Evolutionary conservation across 53 echinoderm and acorn worm genomes (phyloP).

Genomic region (Hippasteria phrygiana): DNA sequence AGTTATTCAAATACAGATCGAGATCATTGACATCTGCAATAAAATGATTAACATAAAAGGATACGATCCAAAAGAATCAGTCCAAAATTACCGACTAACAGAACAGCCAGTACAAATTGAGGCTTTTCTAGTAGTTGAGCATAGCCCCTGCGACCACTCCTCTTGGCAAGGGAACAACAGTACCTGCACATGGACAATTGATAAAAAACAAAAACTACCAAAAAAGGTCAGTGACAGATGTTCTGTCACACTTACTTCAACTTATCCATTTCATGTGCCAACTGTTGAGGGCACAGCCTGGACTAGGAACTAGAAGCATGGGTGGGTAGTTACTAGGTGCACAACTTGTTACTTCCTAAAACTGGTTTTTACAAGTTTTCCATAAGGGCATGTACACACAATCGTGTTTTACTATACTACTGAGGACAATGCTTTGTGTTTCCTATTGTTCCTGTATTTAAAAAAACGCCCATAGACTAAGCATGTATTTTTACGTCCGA

Average conservation of each 20-base stretch:
- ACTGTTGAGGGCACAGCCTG: too few species aligned
- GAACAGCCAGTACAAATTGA: conserved; percentile 76
- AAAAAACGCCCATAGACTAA: too few species aligned
- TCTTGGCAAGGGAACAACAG: conserved; percentile 75
- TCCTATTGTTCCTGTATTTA: too few species aligned
- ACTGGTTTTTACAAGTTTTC: too few species aligned
- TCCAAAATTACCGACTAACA: conserved; percentile 87
- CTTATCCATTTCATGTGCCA: neutral
- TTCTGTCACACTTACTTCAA: neutral
- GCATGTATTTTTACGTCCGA: too few species aligned
- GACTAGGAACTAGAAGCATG: too few species aligned
- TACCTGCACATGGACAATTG: conserved; percentile 61
- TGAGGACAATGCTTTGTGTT: too few species aligned
- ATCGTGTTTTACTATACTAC: too few species aligned
- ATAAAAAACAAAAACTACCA: neutral
- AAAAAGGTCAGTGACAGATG: neutral
- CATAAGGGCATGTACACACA: too few species aligned
- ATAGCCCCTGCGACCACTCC: conserved; percentile 55
- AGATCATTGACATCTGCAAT: neutral
- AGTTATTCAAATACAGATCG: neutral
- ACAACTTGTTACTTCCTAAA: too few species aligned
- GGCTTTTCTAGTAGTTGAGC: conserved; percentile 68
- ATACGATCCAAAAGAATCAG: conserved; percentile 96
- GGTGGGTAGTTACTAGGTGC: too few species aligned
- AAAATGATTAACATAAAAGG: conserved; percentile 64